These are phyloP conservation scores for Danionella dracula DNA, from an alignment of 2,797 vertebrate species.

Conservation along the genomic window DNA sequence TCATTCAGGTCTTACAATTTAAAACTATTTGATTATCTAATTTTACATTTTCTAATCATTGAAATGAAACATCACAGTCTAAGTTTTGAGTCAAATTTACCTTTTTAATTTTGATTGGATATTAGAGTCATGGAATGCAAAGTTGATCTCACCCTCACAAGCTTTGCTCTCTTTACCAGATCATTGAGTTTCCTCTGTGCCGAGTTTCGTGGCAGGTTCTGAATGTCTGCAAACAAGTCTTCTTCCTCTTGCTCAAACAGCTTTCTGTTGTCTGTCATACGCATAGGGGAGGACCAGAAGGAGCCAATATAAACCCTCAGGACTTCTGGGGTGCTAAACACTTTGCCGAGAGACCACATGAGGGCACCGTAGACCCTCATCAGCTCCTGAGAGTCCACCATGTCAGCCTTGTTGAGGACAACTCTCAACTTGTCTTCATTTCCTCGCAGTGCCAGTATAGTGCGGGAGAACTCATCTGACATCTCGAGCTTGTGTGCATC, in stretches of 20 bases:
- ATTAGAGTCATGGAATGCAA: background rate
- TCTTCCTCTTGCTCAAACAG: constrained; percentile 87
- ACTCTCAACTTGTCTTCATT: constrained; percentile 91
- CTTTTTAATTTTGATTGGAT: too few relatives aligned
- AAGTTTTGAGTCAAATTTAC: too few relatives aligned
- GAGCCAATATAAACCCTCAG: constrained; percentile 85
- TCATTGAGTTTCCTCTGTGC: constrained; percentile 85
- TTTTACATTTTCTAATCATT: too few relatives aligned
- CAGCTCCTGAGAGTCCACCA: constrained; percentile 85
- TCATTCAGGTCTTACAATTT: too few relatives aligned
- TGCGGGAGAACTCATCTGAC: constrained; percentile 85
- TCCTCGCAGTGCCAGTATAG: constrained; percentile 79
- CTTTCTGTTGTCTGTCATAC: constrained; percentile 73
- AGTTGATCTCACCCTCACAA: constrained; percentile 76
- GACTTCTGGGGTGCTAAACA: constrained; percentile 85
- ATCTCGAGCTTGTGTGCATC: constrained; percentile 91
- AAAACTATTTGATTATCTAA: too few relatives aligned
- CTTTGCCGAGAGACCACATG: constrained; percentile 92
- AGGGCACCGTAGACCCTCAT: constrained; percentile 89
- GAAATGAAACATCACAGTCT: too few relatives aligned
- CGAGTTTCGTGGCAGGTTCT: constrained; percentile 81
- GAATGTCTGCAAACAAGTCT: constrained; percentile 82
- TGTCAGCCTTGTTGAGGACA: constrained; percentile 89
- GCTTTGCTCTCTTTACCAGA: constrained; percentile 81
- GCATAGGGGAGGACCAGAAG: constrained; percentile 86